phyloP scores from a whole-genome alignment of 2,797 vertebrate species.

The Danio tinwini region DNA sequence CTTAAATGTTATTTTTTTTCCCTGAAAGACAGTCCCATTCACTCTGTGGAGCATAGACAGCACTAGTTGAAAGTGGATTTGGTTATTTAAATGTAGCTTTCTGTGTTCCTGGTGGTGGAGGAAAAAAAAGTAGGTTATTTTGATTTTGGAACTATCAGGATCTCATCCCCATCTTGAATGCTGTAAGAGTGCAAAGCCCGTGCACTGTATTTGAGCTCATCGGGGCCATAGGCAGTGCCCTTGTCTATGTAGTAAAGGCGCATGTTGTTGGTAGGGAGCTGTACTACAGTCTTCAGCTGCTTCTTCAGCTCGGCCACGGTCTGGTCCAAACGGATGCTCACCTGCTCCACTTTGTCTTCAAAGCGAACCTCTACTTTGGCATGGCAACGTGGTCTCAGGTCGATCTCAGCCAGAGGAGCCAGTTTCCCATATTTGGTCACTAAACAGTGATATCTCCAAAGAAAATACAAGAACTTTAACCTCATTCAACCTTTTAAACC shows the following conservation, averaged over 20 bases:
- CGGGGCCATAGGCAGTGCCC: slow-evolving; percentile 87
- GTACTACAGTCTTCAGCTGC: slow-evolving; percentile 89
- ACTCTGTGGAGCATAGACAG: slow-evolving; percentile 53
- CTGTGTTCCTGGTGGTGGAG: background rate
- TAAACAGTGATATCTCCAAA: slow-evolving; percentile 89
- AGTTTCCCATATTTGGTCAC: slow-evolving; percentile 95
- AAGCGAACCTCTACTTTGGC: slow-evolving; percentile 93
- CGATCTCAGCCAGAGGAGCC: slow-evolving; percentile 93
- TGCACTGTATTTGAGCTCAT: slow-evolving; percentile 94
- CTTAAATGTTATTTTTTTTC: slow-evolving; percentile 29
- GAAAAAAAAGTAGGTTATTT: slow-evolving; percentile 66
- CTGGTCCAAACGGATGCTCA: slow-evolving; percentile 93
- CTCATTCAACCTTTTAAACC: background rate
- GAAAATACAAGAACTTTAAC: slow-evolving; percentile 4
- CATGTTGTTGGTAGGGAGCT: slow-evolving; percentile 90
- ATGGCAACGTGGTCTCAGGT: slow-evolving; percentile 91
- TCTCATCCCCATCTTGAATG: slow-evolving; percentile 94
- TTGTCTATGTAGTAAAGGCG: slow-evolving; percentile 95
- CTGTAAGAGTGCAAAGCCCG: slow-evolving; percentile 93
- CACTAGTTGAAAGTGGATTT: slow-evolving; percentile 32
- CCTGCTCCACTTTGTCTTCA: slow-evolving; percentile 91
- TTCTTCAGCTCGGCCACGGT: slow-evolving; percentile 96
- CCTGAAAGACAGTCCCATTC: slow-evolving; percentile 55
- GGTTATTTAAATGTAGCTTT: slow-evolving; percentile 44
- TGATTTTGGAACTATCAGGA: slow-evolving; percentile 91